These are phyloP conservation scores for Caenorhabditis inopinata DNA, from an alignment of 1,140 invertebrate species.

Conservation along the genomic window DNA sequence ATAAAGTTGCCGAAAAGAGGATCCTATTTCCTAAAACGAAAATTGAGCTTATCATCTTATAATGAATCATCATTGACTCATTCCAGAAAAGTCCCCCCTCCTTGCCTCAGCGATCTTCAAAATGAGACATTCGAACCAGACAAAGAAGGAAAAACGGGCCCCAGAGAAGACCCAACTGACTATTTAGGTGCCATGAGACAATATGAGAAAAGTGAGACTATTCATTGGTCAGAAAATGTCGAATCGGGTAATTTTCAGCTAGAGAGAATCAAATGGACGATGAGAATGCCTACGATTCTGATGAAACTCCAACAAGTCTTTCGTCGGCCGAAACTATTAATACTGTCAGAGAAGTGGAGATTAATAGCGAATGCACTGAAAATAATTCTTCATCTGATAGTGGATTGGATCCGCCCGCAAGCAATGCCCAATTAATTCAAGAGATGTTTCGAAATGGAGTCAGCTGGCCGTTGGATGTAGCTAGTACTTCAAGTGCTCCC, in stretches of 20 bases:
- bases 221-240: too few species aligned
- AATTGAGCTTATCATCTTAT: too few species aligned
- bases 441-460: not conserved
- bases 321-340: not conserved
- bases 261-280: not conserved
- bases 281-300: not conserved
- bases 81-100: slow-evolving; percentile 5
- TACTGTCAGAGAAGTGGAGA: slow-evolving; percentile 1
- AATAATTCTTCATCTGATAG: not conserved
- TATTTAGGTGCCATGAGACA: slow-evolving; percentile 4
- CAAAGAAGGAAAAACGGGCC: slow-evolving; percentile 16
- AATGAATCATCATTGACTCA: too few species aligned
- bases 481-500: not conserved
- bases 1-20: too few species aligned
- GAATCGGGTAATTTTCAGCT: not conserved
- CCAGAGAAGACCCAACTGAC: slow-evolving; percentile 15
- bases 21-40: too few species aligned
- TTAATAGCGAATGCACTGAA: not conserved
- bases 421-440: not conserved
- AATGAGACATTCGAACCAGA: slow-evolving; percentile 20
- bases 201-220: not conserved
- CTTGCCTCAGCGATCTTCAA: not conserved
- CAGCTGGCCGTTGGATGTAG: not conserved
- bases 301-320: slow-evolving; percentile 7
- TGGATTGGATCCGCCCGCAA: slow-evolving; percentile 3